Conservation (phyloP, 2,113 vertebrate species). For the Spilogale gracilis region DNA sequence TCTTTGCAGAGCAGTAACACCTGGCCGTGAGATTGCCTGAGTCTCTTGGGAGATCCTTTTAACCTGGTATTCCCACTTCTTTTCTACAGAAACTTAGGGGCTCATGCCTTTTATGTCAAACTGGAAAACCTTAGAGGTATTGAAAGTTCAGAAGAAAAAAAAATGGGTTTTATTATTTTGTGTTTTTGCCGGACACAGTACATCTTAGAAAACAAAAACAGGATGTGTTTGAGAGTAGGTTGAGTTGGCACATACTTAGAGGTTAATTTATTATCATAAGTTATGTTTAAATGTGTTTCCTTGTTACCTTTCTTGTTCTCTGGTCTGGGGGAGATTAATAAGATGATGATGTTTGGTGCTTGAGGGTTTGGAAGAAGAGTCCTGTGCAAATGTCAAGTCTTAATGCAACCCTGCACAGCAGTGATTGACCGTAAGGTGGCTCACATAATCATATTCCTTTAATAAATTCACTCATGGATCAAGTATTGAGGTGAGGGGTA, state of each 20-base stretch:
- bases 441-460: background rate
- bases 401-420: background rate
- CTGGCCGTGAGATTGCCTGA: background rate
- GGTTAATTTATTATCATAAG: background rate
- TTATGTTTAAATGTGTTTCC: background rate
- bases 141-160: background rate
- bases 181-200: background rate
- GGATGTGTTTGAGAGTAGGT: slow-evolving; percentile 29
- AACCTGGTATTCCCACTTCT: background rate
- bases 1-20: background rate
- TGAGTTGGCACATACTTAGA: background rate
- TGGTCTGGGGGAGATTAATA: background rate
- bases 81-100: background rate
- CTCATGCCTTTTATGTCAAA: background rate
- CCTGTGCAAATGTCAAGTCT: background rate
- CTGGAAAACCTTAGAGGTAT: background rate
- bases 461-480: background rate
- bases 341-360: background rate
- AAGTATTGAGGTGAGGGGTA: background rate
- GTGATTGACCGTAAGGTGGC: background rate
- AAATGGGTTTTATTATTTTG: background rate
- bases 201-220: background rate
- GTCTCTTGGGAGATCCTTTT: background rate
- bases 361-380: background rate
- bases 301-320: background rate